Evolutionary conservation across 2,888 invertebrate genomes (phyloP).

Genomic region (Acanthosepion pharaonis): DNA sequence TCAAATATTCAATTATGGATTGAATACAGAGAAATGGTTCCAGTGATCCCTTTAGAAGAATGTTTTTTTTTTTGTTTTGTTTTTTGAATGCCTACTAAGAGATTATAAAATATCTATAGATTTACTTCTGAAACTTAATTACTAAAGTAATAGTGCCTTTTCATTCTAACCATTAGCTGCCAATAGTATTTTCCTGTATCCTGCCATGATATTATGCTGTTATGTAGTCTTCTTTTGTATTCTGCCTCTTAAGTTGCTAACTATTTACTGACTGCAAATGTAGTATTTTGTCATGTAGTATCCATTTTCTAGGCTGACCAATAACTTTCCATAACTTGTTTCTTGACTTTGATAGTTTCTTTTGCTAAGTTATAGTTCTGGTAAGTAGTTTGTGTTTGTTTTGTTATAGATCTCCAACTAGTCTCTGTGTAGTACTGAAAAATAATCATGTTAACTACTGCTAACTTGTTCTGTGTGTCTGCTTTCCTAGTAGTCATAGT

Average conservation of each 20-base stretch:
- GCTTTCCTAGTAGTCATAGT: background rate
- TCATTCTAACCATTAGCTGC: background rate
- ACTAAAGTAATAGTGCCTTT: background rate
- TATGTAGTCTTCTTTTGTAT: background rate
- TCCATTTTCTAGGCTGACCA: background rate
- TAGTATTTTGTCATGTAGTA: background rate
- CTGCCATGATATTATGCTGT: background rate
- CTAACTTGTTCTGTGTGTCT: background rate
- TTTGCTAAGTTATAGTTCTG: background rate
- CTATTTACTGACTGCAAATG: slow-evolving; percentile 39
- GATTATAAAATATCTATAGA: no score
- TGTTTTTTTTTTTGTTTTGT: no score
- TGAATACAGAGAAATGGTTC: no score
- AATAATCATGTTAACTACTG: background rate
- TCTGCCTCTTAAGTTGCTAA: background rate
- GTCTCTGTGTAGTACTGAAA: slow-evolving; percentile 24
- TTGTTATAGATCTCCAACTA: background rate
- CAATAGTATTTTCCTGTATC: background rate
- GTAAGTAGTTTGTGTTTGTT: slow-evolving; percentile 38
- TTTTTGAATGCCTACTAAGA: no score
- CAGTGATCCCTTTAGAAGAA: no score
- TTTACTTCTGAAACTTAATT: background rate
- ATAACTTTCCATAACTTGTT: slow-evolving; percentile 8
- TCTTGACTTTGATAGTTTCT: background rate
- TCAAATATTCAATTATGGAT: no score